Conservation (phyloP, 1,140 invertebrate species). For the Pseudoatta argentina region DNA sequence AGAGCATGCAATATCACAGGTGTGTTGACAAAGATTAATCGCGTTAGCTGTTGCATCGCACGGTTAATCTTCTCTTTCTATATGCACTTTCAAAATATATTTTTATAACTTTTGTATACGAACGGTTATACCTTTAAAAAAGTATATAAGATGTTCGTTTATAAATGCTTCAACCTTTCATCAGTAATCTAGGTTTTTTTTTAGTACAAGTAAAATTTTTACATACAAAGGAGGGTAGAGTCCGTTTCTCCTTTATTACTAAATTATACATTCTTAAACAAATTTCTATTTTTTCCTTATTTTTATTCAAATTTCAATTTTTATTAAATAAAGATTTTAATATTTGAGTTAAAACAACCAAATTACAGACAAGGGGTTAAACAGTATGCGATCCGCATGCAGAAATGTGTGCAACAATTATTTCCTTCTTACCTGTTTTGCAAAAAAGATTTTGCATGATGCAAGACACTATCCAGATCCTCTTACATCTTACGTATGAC, state of each 20-base stretch:
- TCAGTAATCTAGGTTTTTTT: too few species aligned
- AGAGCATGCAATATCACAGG: neutral
- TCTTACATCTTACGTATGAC: conserved; percentile 22
- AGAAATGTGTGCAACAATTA: too few species aligned
- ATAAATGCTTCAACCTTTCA: neutral
- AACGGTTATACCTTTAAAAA: neutral
- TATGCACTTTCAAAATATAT: neutral
- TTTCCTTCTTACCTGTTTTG: neutral
- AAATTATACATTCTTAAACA: too few species aligned
- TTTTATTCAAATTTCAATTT: too few species aligned
- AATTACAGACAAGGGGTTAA: neutral
- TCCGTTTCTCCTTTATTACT: too few species aligned
- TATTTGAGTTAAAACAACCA: too few species aligned
- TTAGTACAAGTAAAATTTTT: too few species aligned
- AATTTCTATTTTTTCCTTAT: neutral
- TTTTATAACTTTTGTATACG: neutral
- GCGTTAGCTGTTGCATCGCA: neutral
- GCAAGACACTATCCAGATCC: neutral
- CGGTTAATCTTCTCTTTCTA: conserved; percentile 1
- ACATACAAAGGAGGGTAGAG: too few species aligned
- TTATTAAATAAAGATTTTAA: too few species aligned
- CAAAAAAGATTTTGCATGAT: neutral
- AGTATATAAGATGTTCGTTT: neutral
- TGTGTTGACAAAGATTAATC: conserved; percentile 11
- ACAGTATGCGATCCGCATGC: too few species aligned